phyloP scores from a whole-genome alignment of 1,140 invertebrate species.

The Heliconius melpomene region DNA sequence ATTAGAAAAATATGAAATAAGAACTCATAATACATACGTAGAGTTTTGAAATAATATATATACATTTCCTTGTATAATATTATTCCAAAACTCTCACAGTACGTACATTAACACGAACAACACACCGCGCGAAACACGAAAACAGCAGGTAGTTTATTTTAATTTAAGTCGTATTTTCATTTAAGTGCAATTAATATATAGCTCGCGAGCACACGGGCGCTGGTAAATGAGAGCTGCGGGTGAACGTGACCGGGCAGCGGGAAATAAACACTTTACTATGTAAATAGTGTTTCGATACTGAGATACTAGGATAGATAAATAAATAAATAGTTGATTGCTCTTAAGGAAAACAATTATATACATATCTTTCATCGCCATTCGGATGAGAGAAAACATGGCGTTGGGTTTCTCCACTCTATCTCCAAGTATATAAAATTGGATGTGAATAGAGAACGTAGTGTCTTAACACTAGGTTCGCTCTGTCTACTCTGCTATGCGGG shows the following conservation, averaged over 20 bases:
- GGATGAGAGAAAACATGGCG: too few relatives aligned
- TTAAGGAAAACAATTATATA: not conserved
- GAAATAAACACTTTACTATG: not conserved
- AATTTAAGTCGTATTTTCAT: constrained; percentile 18
- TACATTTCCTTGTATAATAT: too few relatives aligned
- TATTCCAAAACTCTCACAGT: not conserved
- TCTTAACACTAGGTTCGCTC: too few relatives aligned
- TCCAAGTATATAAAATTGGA: too few relatives aligned
- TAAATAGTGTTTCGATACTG: not conserved
- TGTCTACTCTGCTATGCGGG: too few relatives aligned
- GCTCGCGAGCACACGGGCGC: not conserved
- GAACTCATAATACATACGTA: too few relatives aligned
- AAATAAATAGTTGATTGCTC: not conserved
- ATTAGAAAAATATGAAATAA: too few relatives aligned
- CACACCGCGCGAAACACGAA: constrained; percentile 4
- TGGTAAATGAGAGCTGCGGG: not conserved
- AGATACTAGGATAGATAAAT: not conserved
- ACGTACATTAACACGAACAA: not conserved
- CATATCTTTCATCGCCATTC: too few relatives aligned
- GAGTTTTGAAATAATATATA: too few relatives aligned
- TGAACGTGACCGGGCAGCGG: not conserved
- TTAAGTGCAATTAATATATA: not conserved
- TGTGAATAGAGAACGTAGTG: too few relatives aligned
- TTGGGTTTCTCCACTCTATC: too few relatives aligned
- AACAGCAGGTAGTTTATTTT: constrained; percentile 22